Evolutionary conservation across 2,797 vertebrate species (phyloP).

Genomic region (Takifugu ocellatus): DNA sequence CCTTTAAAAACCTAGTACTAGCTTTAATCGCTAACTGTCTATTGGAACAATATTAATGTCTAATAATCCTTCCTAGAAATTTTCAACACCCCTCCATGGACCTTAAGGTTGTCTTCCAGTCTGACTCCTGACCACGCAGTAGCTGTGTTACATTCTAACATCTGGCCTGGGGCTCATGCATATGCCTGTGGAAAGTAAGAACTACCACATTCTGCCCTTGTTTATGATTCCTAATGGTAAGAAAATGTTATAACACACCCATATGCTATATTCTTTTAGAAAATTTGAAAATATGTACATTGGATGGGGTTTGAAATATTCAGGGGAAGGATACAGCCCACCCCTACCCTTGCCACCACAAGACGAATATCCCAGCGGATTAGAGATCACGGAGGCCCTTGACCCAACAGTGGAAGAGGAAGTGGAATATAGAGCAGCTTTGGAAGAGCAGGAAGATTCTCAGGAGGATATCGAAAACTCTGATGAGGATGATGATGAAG

Average conservation of each 20-base stretch:
- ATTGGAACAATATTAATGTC: background rate
- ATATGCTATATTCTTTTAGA: slow-evolving; percentile 58
- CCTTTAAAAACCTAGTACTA: background rate
- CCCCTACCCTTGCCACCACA: slow-evolving; percentile 66
- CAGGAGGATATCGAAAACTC: slow-evolving; percentile 73
- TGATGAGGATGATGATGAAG: slow-evolving; percentile 78
- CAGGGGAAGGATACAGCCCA: slow-evolving; percentile 76
- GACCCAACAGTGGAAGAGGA: slow-evolving; percentile 88
- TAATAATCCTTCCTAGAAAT: slow-evolving; percentile 72
- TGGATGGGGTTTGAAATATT: slow-evolving; percentile 91
- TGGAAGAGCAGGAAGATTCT: slow-evolving; percentile 70
- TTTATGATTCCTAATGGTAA: background rate
- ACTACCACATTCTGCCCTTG: background rate
- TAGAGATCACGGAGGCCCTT: slow-evolving; percentile 78
- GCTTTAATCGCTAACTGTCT: background rate
- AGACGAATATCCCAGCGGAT: slow-evolving; percentile 77
- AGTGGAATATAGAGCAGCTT: slow-evolving; percentile 68
- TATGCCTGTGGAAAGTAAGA: background rate
- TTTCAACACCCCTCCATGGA: slow-evolving; percentile 82
- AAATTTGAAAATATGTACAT: slow-evolving; percentile 93
- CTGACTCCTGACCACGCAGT: slow-evolving; percentile 82
- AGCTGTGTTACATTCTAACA: slow-evolving; percentile 85
- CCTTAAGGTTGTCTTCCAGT: slow-evolving; percentile 75
- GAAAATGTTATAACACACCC: background rate
- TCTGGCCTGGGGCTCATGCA: slow-evolving; percentile 89